phyloP scores from a whole-genome alignment of 2,888 invertebrate species.

The Thelaira solivaga region DNA sequence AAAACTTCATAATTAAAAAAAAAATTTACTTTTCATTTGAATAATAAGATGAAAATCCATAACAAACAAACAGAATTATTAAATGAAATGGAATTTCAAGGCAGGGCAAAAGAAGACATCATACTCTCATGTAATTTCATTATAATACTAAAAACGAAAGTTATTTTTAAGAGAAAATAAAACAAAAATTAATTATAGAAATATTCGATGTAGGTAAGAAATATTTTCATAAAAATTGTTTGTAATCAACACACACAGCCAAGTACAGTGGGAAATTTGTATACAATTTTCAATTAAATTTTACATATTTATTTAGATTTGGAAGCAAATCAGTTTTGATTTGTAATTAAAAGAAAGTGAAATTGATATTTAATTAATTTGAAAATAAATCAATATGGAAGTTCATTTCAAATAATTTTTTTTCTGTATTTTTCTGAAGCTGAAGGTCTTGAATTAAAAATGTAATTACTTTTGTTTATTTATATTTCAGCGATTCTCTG shows the following conservation, averaged over 20 bases:
- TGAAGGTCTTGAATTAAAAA: too few species aligned
- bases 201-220: constrained; percentile 5
- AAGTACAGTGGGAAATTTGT: constrained; percentile 4
- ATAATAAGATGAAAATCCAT: neutral
- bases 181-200: neutral
- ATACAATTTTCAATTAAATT: neutral
- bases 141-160: constrained; percentile 41
- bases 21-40: neutral
- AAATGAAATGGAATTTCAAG: too few species aligned
- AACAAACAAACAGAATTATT: too few species aligned
- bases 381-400: neutral
- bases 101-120: too few species aligned
- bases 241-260: neutral
- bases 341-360: constrained; percentile 15
- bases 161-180: neutral
- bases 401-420: neutral
- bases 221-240: constrained; percentile 8
- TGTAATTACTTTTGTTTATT: too few species aligned
- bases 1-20: neutral
- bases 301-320: neutral
- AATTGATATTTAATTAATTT: neutral
- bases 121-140: neutral
- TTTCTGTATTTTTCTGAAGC: too few species aligned
- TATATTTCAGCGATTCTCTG: too few species aligned
- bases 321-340: constrained; percentile 4